Percentiles rank a stretch among this genome's conserved stretches.
phyloP scores from a whole-genome alignment of 2,113 vertebrate species.

The Danio rerio region DNA sequence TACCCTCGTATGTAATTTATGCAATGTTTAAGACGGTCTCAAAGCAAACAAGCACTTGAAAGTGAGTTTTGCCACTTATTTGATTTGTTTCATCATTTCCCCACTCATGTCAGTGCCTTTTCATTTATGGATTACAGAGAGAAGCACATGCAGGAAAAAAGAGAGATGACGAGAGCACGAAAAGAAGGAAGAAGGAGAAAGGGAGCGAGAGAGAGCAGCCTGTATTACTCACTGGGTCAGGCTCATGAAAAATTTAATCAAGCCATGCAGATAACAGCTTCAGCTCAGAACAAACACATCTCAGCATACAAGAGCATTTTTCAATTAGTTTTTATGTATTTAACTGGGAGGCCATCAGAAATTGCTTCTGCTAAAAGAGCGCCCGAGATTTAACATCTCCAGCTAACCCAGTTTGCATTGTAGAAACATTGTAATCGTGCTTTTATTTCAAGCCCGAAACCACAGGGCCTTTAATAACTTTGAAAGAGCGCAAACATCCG shows the following conservation, averaged over 20 bases:
- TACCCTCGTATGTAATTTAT: background rate
- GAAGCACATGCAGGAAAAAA: background rate
- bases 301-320: constrained; percentile 15
- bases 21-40: constrained; percentile 5
- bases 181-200: constrained; percentile 2
- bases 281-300: constrained; percentile 57
- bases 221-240: constrained; percentile 71
- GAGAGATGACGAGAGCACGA: background rate
- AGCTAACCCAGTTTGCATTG: background rate
- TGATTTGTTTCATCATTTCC: background rate
- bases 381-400: background rate
- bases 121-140: constrained; percentile 11
- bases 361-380: constrained; percentile 6
- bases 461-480: constrained; percentile 11
- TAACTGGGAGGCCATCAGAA: constrained; percentile 7
- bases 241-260: constrained; percentile 77
- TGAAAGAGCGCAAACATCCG: constrained; percentile 3
- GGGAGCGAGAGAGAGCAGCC: constrained; percentile 47
- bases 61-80: background rate
- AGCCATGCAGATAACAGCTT: constrained; percentile 71
- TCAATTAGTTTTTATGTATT: constrained; percentile 44
- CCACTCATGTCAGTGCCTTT: background rate
- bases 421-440: background rate
- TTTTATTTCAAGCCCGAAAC: constrained; percentile 17
- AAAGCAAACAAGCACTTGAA: background rate